Evolutionary conservation across 2,797 vertebrate species (phyloP), one percentile per base, ranked within the genome.

Genomic region (Graptemys geographica): DNA sequence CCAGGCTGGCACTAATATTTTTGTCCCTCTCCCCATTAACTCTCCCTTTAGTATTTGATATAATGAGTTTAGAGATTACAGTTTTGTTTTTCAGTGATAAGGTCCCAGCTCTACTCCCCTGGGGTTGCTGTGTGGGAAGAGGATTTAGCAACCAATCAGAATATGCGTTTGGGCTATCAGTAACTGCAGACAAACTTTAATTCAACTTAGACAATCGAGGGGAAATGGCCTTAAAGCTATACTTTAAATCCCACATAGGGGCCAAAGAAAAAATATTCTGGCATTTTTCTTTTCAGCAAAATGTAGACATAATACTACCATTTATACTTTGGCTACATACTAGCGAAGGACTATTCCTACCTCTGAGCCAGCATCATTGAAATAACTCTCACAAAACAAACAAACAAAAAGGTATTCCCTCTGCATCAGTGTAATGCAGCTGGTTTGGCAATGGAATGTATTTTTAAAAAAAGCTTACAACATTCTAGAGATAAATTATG

Each of bases 261-360:
- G 18, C n/a, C 59, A 90, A 90, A 91, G 90, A 6, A 87, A 79
- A 0, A 1, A 81, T 74, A 83, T 65, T 83, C 81, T 83, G n/a
- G 79, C 53, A 2, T 33, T 90, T 89, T 89, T 2, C 12, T 92
- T 89, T 62, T 69, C 18, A 89, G 76, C 91, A 53, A 81, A 93
- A 89, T 53, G 55, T 1, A 52, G 79, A 11, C 3, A 7, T 12
- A 69, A 84, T 49, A 31, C 27, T 41, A 88, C 18, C n/a, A 78
- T 86, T 76, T 80, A 84, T 91, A 84, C 56, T 76, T 76, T 84
- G 49, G 86, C 6, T 94, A 18, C 13, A 21, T 11, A 56, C 1
- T 56, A 16, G 21, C 56, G 13, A n/a, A 85, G 90, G 21, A 27
- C 6, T 8, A 86, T 79, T 83, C 27, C 86, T 69, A 51, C 53